Base-by-base conservation (phyloP, 2,797 vertebrate genomes). In the Falco cherrug region DNA sequence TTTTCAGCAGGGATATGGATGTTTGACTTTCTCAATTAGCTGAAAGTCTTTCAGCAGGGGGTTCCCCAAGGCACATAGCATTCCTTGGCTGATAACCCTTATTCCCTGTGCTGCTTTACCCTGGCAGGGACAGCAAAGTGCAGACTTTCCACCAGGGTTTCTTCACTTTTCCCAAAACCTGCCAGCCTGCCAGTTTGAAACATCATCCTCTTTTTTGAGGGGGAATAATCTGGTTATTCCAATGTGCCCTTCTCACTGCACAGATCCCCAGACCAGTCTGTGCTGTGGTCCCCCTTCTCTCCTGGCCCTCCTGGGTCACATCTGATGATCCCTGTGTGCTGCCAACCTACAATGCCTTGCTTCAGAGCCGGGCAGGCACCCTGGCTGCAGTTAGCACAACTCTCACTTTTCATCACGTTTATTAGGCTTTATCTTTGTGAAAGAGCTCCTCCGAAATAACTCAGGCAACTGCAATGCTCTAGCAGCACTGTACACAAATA, bases 31-130 rank as follows among this genome's bases (percentile, higher is more conserved):
- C 74, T 87, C 71, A 92, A 64, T 95, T 82, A 79, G 26, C 48
- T 90, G 83, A 82, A 91, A 79, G 87, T 95, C 96, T 82, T 96
- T 92, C 94, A 93, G 92, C 87, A 89, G 90, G 59, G 50, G 43
- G 86, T 25, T 96, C 88, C 84, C 90, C 0, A 14, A 90, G 95
- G 95, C 92, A 79, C 31, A 63, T 0, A 64, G 35, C 41, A 22
- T 77, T 87, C 82, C 84, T 91, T 88, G 59, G 60, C 95, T 87
- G 60, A 47, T 82, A 67, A 89, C 47, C 67, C 88, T 94, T 51
- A 19, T 65, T 90, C 84, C 43, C 87, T 78, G 35, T 28, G 37
- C 68, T 8, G 17, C 24, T 85, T 83, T 96, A 87, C 68, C n/a
- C 84, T 87, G 73, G 60, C 81, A 90, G 28, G 29, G 41, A 71